A percentile compares a stretch with the other conserved stretches of the same genome.
These are phyloP conservation scores for Caradrina kadenii DNA, from an alignment of 2,888 invertebrate genomes.

Conservation along the genomic window DNA sequence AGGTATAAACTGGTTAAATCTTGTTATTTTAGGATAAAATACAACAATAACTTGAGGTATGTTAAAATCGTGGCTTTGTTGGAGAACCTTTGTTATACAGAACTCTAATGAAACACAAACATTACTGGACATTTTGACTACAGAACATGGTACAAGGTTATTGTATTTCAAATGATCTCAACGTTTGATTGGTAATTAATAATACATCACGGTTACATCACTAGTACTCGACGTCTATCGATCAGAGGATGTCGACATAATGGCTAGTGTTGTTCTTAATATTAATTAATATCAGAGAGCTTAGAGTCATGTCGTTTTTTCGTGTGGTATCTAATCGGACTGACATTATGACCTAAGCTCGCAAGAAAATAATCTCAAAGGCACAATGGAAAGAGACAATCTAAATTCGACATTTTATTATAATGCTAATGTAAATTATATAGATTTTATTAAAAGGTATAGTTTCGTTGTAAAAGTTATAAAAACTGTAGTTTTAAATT, in stretches of 20 bases:
- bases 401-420: neutral
- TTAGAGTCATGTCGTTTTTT: neutral
- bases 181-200: conserved; percentile 46
- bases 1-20: conserved; percentile 22
- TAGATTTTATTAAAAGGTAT: neutral
- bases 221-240: conserved; percentile 15
- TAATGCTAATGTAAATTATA: neutral
- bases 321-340: conserved; percentile 5
- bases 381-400: neutral
- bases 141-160: conserved; percentile 12
- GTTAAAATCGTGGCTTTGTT: neutral
- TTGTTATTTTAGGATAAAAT: conserved; percentile 21
- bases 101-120: conserved; percentile 12
- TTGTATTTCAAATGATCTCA: conserved; percentile 41
- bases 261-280: conserved; percentile 7
- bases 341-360: conserved; percentile 2
- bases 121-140: conserved; percentile 1
- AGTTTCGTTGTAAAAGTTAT: neutral
- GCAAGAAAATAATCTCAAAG: neutral
- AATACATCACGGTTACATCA: conserved; percentile 35
- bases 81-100: neutral
- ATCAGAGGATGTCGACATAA: conserved; percentile 24
- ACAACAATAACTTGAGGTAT: neutral
- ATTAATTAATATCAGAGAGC: conserved; percentile 8
- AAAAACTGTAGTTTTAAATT: neutral